These are phyloP conservation scores for Anas platyrhynchos DNA, from an alignment of 2,113 vertebrate genomes.

Conservation along the genomic window DNA sequence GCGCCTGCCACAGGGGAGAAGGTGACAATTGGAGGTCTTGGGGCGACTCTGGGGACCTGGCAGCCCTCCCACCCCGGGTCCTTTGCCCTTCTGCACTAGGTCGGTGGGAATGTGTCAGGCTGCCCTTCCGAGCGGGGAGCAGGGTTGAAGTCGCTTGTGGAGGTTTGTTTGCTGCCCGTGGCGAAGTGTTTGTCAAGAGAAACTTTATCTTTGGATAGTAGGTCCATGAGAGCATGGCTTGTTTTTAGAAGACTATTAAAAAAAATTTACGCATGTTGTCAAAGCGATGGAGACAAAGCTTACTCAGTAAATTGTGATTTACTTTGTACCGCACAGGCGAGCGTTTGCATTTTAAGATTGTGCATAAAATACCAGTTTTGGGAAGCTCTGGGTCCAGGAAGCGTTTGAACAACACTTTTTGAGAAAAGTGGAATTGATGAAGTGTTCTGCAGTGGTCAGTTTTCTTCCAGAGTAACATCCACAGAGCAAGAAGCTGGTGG, in stretches of 20 bases:
- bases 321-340: not conserved
- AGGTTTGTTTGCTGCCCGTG: not conserved
- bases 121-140: fast-evolving
- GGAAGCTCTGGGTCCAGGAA: not conserved
- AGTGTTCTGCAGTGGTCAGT: not conserved
- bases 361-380: not conserved
- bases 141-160: not conserved
- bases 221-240: not conserved
- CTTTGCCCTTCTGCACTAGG: not conserved
- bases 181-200: not conserved
- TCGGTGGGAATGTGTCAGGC: not conserved
- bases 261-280: not conserved
- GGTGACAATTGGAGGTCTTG: not conserved
- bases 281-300: not conserved
- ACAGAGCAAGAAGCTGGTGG: not conserved
- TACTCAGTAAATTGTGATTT: not conserved
- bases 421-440: not conserved
- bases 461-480: not conserved
- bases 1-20: not conserved
- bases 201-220: not conserved
- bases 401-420: not conserved
- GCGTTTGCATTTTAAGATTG: not conserved
- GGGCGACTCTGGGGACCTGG: not conserved
- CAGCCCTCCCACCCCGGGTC: not conserved
- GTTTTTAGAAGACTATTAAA: not conserved